These are phyloP conservation scores for Cyprinus carpio DNA, from an alignment of 2,113 vertebrate genomes.

Conservation along the genomic window DNA sequence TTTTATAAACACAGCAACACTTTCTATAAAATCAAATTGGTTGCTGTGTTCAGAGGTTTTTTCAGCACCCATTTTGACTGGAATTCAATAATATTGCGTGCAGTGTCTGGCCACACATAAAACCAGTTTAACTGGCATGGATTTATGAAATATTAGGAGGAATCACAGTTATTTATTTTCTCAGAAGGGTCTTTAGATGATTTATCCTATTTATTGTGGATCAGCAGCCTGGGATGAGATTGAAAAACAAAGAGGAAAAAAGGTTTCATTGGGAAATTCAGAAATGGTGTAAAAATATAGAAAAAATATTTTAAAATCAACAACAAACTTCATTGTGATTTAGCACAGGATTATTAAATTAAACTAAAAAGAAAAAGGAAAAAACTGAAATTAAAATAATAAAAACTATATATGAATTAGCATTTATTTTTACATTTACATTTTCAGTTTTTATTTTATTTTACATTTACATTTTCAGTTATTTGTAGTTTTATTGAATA, in stretches of 20 bases:
- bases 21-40: not conserved
- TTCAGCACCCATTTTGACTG: not conserved
- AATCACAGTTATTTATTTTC: not conserved
- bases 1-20: constrained; percentile 5
- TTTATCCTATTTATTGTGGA: not conserved
- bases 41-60: not conserved
- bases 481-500: no score
- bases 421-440: no score
- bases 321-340: constrained; percentile 2
- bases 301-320: not conserved
- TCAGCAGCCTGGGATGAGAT: not conserved
- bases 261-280: not conserved
- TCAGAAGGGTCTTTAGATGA: not conserved
- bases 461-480: no score
- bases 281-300: not conserved
- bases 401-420: no score
- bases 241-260: not conserved
- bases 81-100: not conserved
- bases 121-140: not conserved
- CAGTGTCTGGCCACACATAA: not conserved
- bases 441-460: no score
- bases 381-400: no score
- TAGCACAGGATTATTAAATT: not conserved
- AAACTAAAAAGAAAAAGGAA: no score
- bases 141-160: not conserved